Percentiles rank a stretch among this genome's conserved stretches.
Conservation (phyloP, 2,113 vertebrate species). For the mouse (Mus musculus) region GRCm39 chr5:131119001-131119500, state of each 20-base stretch:
- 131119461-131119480: no score
- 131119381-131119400: neutral
- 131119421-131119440: neutral
- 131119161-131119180: neutral
- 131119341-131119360: no score
- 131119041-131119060: neutral
- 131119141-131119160: neutral
- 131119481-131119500: no score
- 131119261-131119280: neutral
- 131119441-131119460: neutral
- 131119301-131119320: neutral
- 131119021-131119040: accelerated
- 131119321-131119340: neutral
- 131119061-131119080: neutral
- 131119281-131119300: neutral
- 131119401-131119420: neutral
- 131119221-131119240: accelerated
- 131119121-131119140: neutral
- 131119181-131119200: neutral
- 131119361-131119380: neutral
- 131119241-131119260: neutral
- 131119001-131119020: neutral
- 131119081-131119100: neutral
- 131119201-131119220: neutral
- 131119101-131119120: neutral